These are phyloP conservation scores for Chrysomallon squamiferum DNA, from an alignment of 1,140 invertebrate genomes.

Conservation along the genomic window DNA sequence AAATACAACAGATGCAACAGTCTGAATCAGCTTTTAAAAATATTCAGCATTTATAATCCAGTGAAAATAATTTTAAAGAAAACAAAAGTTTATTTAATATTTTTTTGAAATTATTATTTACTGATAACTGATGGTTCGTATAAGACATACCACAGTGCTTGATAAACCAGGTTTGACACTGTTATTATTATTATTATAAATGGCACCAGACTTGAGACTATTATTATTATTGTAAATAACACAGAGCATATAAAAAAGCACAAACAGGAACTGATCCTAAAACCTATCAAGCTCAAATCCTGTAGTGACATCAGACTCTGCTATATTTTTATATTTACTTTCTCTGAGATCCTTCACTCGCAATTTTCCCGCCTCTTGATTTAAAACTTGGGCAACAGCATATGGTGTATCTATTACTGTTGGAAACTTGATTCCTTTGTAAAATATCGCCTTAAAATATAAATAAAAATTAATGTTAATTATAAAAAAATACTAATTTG, in stretches of 20 bases:
- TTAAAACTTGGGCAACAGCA: constrained; percentile 57
- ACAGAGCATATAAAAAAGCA: not conserved
- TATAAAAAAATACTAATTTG: not conserved
- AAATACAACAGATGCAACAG: no score
- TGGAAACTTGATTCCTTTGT: constrained; percentile 55
- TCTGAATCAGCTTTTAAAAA: no score
- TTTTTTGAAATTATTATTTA: no score
- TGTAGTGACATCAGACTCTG: not conserved
- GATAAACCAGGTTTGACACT: no score
- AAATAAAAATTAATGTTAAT: not conserved
- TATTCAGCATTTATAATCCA: no score
- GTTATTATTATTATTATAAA: not conserved
- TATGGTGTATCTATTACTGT: constrained; percentile 49
- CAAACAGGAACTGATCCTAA: not conserved
- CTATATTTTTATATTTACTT: constrained; percentile 45
- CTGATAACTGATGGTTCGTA: no score
- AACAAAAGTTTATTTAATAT: no score
- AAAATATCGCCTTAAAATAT: constrained; percentile 41
- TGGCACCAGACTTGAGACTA: not conserved
- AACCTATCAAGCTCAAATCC: not conserved
- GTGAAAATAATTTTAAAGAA: no score
- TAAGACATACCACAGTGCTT: no score
- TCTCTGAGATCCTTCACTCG: constrained; percentile 56
- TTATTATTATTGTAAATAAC: not conserved
- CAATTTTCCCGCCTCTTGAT: constrained; percentile 59